Evolutionary conservation across 1,140 invertebrate species (phyloP).

Genomic region (Atta texana): DNA sequence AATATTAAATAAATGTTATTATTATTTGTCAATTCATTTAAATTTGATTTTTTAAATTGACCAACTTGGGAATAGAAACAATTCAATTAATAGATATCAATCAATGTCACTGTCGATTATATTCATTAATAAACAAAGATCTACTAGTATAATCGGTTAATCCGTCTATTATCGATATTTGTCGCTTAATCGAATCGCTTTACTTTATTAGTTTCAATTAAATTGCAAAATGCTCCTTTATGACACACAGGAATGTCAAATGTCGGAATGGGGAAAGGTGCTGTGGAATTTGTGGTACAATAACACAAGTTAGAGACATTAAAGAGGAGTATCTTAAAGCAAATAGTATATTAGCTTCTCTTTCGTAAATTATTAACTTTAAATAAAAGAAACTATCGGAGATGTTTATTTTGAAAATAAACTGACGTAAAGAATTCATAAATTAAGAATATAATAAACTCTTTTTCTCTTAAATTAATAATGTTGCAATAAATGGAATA

Average conservation of each 20-base stretch:
- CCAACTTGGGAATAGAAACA: neutral
- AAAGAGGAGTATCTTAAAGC: conserved; percentile 25
- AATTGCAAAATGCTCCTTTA: conserved; percentile 19
- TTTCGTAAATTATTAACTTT: neutral
- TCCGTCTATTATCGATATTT: neutral
- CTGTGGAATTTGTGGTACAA: conserved; percentile 37
- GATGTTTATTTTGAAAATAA: neutral
- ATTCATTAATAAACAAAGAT: neutral
- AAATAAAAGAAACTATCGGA: neutral
- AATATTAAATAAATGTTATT: neutral
- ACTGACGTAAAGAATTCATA: neutral
- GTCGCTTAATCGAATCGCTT: neutral
- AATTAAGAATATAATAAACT: neutral
- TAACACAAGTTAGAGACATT: conserved; percentile 37
- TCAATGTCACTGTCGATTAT: conserved; percentile 28
- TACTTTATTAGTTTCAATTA: conserved; percentile 17
- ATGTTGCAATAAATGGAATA: neutral
- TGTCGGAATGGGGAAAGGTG: neutral
- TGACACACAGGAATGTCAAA: neutral
- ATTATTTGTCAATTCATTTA: neutral
- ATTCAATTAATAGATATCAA: conserved; percentile 2
- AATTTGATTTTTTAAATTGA: conserved; percentile 17
- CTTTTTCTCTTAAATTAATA: neutral
- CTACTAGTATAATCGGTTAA: conserved; percentile 20
- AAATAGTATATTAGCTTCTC: neutral